Evolutionary conservation across 2,888 invertebrate genomes (phyloP), one percentile per base, ranked within the genome.

Genomic region (Drosophila mettleri): DNA sequence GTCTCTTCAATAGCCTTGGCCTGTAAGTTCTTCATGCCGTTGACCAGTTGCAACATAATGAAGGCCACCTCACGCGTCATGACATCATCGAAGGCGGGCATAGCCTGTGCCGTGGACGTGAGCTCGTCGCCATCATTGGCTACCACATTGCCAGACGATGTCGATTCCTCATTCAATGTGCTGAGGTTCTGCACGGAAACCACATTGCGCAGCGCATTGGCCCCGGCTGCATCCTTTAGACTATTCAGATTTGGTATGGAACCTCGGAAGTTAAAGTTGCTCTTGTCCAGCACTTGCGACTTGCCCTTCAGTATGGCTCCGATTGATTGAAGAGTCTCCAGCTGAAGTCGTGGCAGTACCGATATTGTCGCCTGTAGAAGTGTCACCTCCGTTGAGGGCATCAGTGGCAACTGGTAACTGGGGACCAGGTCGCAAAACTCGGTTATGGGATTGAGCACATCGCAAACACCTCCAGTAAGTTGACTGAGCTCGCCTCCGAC

Each of bases 381-480:
- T 83, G 95, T 95, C 43, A 94, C 94, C 57, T 94, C 94, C 0
- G 94, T 93, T 65, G 93, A 94, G 65, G 93, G 94, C 92, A 87
- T 93, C 78, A 86, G 89, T 14, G 93, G 92, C 77, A 95, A 93
- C 89, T 95, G 95, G 80, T 95, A 94, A 69, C 94, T 93, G 22
- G 96, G 96, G 55, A 96, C 95, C 79, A 95, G 91, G 89, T 97
- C 97, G 88, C 95, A 95, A 92, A 97, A 97, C 93, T 97, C 96
- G 8, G 96, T 96, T 33, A 97, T 94, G 8, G 96, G 95, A 78
- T 94, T 94, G 69, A 97, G 92, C 81, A 94, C 95, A 84, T 95
- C 96, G 89, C 94, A 94, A 8, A 95, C 93, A 76, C 95, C 96
- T 84, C 95, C 94, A 6, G 94, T 93, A 73, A 94, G 91, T 72